These are phyloP conservation scores for Enteromius paludinosus DNA, from an alignment of 2,797 vertebrate species.

Conservation along the genomic window DNA sequence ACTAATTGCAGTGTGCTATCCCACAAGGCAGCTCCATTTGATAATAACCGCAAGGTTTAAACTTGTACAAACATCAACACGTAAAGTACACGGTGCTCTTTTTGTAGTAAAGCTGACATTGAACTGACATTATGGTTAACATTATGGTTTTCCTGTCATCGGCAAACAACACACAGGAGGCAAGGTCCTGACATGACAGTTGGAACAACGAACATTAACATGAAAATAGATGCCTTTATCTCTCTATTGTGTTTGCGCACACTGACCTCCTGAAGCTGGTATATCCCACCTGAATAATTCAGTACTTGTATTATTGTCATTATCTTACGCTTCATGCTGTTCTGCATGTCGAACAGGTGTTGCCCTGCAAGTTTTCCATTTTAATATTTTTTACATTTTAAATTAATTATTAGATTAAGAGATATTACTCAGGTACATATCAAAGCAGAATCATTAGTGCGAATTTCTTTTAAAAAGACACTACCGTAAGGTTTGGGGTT, in stretches of 20 bases:
- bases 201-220: background rate
- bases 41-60: conserved; percentile 36
- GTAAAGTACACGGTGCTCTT: conserved; percentile 3
- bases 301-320: conserved; percentile 7
- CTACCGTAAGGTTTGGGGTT: background rate
- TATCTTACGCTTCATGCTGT: background rate
- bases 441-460: background rate
- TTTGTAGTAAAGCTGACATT: conserved; percentile 10
- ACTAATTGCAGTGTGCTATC: conserved; percentile 33
- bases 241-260: background rate
- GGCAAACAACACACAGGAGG: background rate
- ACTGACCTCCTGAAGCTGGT: conserved; percentile 17
- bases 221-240: background rate
- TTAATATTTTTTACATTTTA: background rate
- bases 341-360: conserved; percentile 15
- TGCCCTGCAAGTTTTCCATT: conserved; percentile 22
- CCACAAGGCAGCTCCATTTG: conserved; percentile 19
- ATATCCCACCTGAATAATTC: conserved; percentile 38
- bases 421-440: background rate
- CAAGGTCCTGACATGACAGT: conserved; percentile 21
- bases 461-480: background rate
- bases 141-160: conserved; percentile 17
- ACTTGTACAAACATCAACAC: conserved; percentile 31
- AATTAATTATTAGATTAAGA: conserved; percentile 32
- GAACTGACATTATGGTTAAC: background rate